Evolutionary conservation across 2,797 vertebrate genomes (phyloP).

Genomic region (Pseudochromis fuscus): DNA sequence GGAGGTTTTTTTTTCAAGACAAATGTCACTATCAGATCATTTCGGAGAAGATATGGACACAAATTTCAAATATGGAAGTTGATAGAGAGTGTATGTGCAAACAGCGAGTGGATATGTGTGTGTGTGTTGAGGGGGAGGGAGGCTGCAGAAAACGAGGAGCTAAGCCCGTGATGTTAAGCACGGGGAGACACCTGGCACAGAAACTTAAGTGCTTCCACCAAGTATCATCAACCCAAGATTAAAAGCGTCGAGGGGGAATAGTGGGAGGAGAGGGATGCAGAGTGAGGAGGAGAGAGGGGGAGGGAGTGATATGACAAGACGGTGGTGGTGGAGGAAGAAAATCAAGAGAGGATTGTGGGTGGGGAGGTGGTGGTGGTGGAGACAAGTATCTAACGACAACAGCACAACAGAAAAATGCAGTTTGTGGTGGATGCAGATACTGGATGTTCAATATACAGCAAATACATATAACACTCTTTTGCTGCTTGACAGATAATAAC

Average conservation of each 20-base stretch:
- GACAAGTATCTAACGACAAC: slow-evolving; percentile 30
- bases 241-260: slow-evolving; percentile 71
- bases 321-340: background rate
- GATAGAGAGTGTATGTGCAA: background rate
- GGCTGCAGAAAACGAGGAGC: slow-evolving; percentile 52
- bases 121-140: slow-evolving; percentile 32
- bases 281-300: slow-evolving; percentile 51
- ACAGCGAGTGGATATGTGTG: background rate
- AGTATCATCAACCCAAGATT: slow-evolving; percentile 81
- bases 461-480: slow-evolving; percentile 10
- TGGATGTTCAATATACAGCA: background rate
- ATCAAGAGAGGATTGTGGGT: slow-evolving; percentile 30
- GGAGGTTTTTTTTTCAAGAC: too few species aligned
- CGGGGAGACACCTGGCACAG: slow-evolving; percentile 75
- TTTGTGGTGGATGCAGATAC: slow-evolving; percentile 14
- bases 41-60: too few species aligned
- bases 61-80: too few species aligned
- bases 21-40: background rate
- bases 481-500: slow-evolving; percentile 61
- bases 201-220: slow-evolving; percentile 78
- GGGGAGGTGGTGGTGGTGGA: background rate
- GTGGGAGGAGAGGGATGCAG: slow-evolving; percentile 63
- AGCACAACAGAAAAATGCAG: slow-evolving; percentile 33
- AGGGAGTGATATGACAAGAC: slow-evolving; percentile 66
- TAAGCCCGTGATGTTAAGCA: slow-evolving; percentile 72